Percentiles rank a stretch among this genome's conserved stretches.
Conservation (phyloP, 2,888 invertebrate species). For the Sthenelais limicola region DNA sequence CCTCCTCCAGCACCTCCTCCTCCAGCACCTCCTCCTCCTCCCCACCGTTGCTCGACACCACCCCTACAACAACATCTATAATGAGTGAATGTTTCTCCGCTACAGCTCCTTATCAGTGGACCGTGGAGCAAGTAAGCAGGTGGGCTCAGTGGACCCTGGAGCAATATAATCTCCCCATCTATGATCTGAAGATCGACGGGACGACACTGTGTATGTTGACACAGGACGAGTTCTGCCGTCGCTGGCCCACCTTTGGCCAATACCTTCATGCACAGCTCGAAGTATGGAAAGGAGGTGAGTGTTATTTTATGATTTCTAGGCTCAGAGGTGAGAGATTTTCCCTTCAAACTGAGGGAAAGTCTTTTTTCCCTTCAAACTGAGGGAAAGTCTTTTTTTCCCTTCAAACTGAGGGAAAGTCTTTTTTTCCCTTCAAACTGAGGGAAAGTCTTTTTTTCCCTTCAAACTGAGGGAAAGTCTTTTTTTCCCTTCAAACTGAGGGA, state of each 20-base stretch:
- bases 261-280: conserved; percentile 89
- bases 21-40: not conserved
- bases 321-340: too few species aligned
- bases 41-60: not conserved
- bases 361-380: too few species aligned
- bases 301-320: not conserved
- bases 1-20: not conserved
- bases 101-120: conserved; percentile 91
- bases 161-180: conserved; percentile 79
- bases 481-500: too few species aligned
- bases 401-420: too few species aligned
- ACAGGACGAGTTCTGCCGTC: conserved; percentile 85
- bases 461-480: too few species aligned
- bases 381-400: too few species aligned
- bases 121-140: conserved; percentile 80
- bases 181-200: conserved; percentile 80
- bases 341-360: too few species aligned
- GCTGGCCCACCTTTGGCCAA: conserved; percentile 72
- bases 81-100: conserved; percentile 13
- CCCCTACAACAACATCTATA: not conserved
- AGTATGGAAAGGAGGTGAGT: conserved; percentile 86
- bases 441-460: too few species aligned
- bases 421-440: too few species aligned
- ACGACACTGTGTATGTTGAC: conserved; percentile 81
- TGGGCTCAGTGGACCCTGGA: conserved; percentile 92